phyloP scores from a whole-genome alignment of 2,888 invertebrate species.

The Rapana venosa region DNA sequence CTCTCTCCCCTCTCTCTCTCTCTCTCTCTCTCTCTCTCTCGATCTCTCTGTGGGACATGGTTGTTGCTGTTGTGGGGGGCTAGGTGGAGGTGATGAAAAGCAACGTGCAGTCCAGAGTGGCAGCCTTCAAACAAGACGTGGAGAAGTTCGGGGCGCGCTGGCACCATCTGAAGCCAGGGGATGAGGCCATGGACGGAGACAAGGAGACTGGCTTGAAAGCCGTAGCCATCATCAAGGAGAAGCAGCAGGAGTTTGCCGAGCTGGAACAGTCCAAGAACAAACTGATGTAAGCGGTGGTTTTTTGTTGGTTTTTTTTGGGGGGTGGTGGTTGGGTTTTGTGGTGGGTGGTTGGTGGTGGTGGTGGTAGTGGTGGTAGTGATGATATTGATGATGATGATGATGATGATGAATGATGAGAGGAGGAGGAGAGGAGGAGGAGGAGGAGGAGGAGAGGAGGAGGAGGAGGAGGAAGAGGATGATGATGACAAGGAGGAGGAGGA shows the following conservation, averaged over 20 bases:
- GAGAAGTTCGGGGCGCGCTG: conserved; percentile 90
- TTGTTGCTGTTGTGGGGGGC: too few species aligned
- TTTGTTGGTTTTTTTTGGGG: too few species aligned
- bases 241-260: conserved; percentile 82
- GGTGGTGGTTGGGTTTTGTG: too few species aligned
- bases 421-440: too few species aligned
- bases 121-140: conserved; percentile 82
- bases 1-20: too few species aligned
- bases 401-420: not conserved
- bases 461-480: too few species aligned
- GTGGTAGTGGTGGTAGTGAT: too few species aligned
- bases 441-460: too few species aligned
- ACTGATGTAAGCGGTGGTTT: conserved; percentile 79
- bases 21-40: too few species aligned
- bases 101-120: conserved; percentile 80
- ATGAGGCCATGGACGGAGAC: conserved; percentile 81
- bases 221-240: conserved; percentile 83
- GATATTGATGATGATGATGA: not conserved
- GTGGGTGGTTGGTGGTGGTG: too few species aligned
- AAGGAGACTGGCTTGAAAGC: conserved; percentile 81
- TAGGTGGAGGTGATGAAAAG: conserved; percentile 91
- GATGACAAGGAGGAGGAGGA: too few species aligned
- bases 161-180: conserved; percentile 86
- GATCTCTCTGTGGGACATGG: too few species aligned
- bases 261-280: conserved; percentile 81